Percentiles rank a stretch among this genome's conserved stretches.
Evolutionary conservation across 2,888 invertebrate species (phyloP).

Genomic region (Phyllotreta cruciferae): DNA sequence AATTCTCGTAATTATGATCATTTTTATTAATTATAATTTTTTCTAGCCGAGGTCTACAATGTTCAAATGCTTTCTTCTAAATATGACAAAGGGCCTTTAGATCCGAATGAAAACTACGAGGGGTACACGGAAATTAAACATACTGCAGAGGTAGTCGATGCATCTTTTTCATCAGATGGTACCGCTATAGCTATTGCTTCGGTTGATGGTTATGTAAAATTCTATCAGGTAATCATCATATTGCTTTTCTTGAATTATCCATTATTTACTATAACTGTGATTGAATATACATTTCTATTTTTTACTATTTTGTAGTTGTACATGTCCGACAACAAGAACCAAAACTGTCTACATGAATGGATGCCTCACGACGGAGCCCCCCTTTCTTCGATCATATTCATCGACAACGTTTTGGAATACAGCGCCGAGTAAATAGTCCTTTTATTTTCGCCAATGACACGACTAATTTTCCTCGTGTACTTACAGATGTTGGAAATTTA

Average conservation of each 20-base stretch:
- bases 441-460: slow-evolving; percentile 11
- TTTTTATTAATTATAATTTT: slow-evolving; percentile 1
- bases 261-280: too few species aligned
- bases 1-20: neutral
- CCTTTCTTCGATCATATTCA: slow-evolving; percentile 88
- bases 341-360: slow-evolving; percentile 91
- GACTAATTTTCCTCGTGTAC: neutral
- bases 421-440: slow-evolving; percentile 70
- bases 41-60: slow-evolving; percentile 65
- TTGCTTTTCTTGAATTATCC: neutral
- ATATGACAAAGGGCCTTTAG: slow-evolving; percentile 58
- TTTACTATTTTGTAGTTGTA: slow-evolving; percentile 78
- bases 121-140: slow-evolving; percentile 68
- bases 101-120: slow-evolving; percentile 57
- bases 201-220: slow-evolving; percentile 87
- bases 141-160: slow-evolving; percentile 76
- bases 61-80: slow-evolving; percentile 60
- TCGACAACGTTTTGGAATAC: slow-evolving; percentile 88
- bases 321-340: slow-evolving; percentile 72
- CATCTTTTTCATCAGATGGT: slow-evolving; percentile 92
- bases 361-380: slow-evolving; percentile 89
- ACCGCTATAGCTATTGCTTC: slow-evolving; percentile 92
- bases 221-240: slow-evolving; percentile 76
- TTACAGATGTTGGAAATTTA: slow-evolving; percentile 91
- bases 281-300: slow-evolving; percentile 3